A percentile compares a stretch with the other conserved stretches of the same genome.
phyloP scores from a whole-genome alignment of 2,888 invertebrate genomes.

The Pasiphila rectangulata region DNA sequence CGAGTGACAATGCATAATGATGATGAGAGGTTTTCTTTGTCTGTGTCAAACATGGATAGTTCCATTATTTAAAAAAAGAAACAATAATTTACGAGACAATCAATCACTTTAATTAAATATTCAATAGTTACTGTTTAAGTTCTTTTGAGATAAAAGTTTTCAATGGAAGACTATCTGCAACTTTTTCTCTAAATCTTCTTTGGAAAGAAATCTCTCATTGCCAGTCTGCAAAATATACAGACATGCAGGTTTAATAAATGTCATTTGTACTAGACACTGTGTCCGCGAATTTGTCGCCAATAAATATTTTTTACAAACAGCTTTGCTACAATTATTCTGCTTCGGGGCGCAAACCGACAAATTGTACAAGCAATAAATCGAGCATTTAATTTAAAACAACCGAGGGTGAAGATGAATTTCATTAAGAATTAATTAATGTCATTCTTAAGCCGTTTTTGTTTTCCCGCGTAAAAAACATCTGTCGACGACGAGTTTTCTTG shows the following conservation, averaged over 20 bases:
- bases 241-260: constrained; percentile 20
- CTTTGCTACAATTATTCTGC: constrained; percentile 64
- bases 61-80: no score
- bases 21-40: neutral
- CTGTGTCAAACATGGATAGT: no score
- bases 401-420: constrained; percentile 81
- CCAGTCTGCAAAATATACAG: constrained; percentile 40
- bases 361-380: constrained; percentile 79
- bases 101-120: no score
- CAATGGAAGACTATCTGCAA: no score
- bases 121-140: no score
- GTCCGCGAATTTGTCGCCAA: constrained; percentile 61
- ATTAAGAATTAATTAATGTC: constrained; percentile 82
- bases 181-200: neutral
- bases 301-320: constrained; percentile 71
- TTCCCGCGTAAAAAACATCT: constrained; percentile 80
- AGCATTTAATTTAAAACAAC: constrained; percentile 75
- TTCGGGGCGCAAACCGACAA: constrained; percentile 63
- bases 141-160: no score
- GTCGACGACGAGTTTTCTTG: constrained; percentile 77
- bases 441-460: constrained; percentile 79
- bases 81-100: no score
- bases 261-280: constrained; percentile 42
- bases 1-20: no score
- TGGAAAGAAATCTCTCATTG: constrained; percentile 1